These are phyloP conservation scores for Hippocampus barbouri DNA, from an alignment of 2,113 vertebrate genomes.

Conservation along the genomic window DNA sequence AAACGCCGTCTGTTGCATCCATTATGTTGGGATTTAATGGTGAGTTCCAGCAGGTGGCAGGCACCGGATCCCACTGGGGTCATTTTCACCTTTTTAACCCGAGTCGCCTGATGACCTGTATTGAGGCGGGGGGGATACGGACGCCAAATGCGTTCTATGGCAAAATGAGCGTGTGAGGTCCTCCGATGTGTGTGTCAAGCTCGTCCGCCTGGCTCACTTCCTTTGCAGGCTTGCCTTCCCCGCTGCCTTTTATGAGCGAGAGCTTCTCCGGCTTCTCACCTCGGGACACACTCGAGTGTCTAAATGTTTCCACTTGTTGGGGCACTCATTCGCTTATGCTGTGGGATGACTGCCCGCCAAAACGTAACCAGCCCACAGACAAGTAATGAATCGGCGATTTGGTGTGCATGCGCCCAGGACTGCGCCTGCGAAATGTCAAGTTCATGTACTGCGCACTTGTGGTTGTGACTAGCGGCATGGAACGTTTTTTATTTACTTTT, in stretches of 20 bases:
- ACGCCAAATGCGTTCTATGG: neutral
- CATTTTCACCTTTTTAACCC: constrained; percentile 1
- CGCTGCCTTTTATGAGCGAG: constrained; percentile 67
- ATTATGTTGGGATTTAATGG: neutral
- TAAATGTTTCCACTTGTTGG: constrained; percentile 73
- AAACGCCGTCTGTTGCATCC: neutral
- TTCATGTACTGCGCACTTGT: neutral
- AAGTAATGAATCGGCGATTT: constrained; percentile 31
- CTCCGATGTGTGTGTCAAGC: constrained; percentile 51
- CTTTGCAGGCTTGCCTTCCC: constrained; percentile 62
- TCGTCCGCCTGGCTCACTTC: constrained; percentile 68
- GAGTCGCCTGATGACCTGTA: neutral
- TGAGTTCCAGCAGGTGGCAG: neutral
- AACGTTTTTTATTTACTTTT: neutral
- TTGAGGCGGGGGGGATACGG: neutral
- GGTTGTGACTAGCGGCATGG: constrained; percentile 3
- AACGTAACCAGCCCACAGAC: constrained; percentile 37
- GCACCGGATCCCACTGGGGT: neutral
- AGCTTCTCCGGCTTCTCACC: constrained; percentile 68
- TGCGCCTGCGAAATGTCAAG: constrained; percentile 1
- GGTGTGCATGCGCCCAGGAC: neutral
- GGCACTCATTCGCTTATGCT: constrained; percentile 63
- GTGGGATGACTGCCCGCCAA: constrained; percentile 45
- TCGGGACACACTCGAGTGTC: constrained; percentile 66
- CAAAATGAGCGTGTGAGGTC: constrained; percentile 60